phyloP scores from a whole-genome alignment of 2,113 vertebrate genomes.

The Galeopterus variegatus region DNA sequence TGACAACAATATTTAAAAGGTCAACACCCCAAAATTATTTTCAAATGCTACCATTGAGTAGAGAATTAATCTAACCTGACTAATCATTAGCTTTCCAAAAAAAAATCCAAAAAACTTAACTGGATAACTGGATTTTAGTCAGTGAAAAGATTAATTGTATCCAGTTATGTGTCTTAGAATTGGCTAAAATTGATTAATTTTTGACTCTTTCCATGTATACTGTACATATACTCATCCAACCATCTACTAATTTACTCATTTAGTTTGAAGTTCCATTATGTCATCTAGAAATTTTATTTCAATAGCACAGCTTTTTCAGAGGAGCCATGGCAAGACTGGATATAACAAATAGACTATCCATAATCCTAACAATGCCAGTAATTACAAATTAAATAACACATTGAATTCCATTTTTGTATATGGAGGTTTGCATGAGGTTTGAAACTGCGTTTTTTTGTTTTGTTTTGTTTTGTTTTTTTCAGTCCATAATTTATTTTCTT shows the following conservation, averaged over 20 bases:
- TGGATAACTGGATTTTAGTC: conserved; percentile 16
- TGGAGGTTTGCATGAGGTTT: background rate
- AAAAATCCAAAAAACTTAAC: background rate
- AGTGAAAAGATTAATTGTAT: conserved; percentile 33
- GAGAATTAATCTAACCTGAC: conserved; percentile 25
- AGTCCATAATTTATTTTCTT: conserved; percentile 4
- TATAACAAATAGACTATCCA: background rate
- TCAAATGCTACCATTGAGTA: background rate
- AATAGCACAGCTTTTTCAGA: background rate
- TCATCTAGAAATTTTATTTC: conserved; percentile 44
- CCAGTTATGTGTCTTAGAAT: background rate
- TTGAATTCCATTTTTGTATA: background rate
- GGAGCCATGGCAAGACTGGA: background rate
- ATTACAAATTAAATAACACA: conserved; percentile 7
- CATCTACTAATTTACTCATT: background rate
- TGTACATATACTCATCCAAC: background rate
- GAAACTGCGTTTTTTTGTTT: background rate
- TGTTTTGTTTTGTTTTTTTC: background rate
- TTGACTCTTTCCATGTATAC: background rate
- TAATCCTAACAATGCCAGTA: background rate
- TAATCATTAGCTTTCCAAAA: background rate
- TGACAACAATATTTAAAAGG: conserved; percentile 10
- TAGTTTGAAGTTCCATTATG: background rate
- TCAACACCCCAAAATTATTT: background rate
- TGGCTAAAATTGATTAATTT: conserved; percentile 3